Evolutionary conservation across 2,113 vertebrate species (phyloP), one percentile per base, ranked within the genome.

Genomic region (Leucoraja erinaceus): DNA sequence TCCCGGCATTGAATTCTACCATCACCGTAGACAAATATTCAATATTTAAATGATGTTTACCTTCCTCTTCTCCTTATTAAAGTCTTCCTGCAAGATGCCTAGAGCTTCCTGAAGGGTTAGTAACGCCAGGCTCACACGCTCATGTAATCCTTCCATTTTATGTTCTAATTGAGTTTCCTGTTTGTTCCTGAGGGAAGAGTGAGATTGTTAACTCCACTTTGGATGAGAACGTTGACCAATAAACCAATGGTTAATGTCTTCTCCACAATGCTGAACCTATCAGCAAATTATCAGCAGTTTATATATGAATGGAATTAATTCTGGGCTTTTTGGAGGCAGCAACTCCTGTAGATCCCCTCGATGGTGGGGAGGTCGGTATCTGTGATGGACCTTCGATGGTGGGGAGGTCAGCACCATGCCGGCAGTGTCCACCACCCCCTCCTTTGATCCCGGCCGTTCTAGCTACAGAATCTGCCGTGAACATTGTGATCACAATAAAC

Each of bases 81-180:
- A 5, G 18, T 68, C 33, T 90, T 90, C 88, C 12, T 90, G 88
- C 16, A 90, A 38, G 63, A 18, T 38, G 66, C n/a, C 88, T 68
- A 90, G 10, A 38, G 63, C 33, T 90, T 90, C 33, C 33, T 90
- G 88, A 90, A 72, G 88, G 70, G 88, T 11, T 90, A 38, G 8
- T 68, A 90, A 22, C 8, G 88, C 61, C 38, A 25, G 33, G 47
- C 61, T 90, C 66, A 90, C 18, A 70, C 33, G 31, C 22, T 66
- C 63, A 22, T 90, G n/a, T 90, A 90, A 90, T 20, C 38, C 88
- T 20, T 90, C 88, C 1, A 90, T 38, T 70, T 47, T 90, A 4
- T 66, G 33, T 10, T 38, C 33, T 2, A 90, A 7, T 90, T 90
- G 88, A 16, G 61, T 90, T 31, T 16, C 63, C 70, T 72, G 88